These are phyloP conservation scores for Meloidogyne hapla DNA, from an alignment of 1,140 invertebrate species.

Conservation along the genomic window DNA sequence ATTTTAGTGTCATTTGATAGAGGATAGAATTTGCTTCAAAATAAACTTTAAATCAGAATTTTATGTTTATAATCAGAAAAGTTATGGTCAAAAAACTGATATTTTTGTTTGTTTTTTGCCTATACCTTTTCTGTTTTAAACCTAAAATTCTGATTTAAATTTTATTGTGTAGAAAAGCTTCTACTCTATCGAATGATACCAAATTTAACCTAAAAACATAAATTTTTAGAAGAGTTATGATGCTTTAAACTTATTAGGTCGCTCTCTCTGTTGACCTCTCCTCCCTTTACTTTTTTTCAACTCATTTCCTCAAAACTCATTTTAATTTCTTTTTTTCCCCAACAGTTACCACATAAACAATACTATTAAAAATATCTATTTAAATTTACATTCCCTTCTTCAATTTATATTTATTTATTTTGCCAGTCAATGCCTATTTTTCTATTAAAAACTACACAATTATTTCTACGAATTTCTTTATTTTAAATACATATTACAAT, in stretches of 20 bases:
- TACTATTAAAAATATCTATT: neutral
- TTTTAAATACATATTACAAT: neutral
- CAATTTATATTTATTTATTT: neutral
- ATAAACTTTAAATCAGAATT: neutral
- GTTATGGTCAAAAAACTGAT: neutral
- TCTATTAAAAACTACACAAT: neutral
- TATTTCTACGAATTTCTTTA: neutral
- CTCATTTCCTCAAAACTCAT: neutral
- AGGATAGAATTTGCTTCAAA: neutral
- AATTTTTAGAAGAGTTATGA: neutral
- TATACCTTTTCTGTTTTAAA: neutral
- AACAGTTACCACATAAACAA: neutral
- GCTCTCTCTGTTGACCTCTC: neutral
- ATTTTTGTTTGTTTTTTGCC: neutral
- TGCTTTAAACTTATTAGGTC: neutral
- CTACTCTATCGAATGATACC: neutral
- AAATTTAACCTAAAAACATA: neutral
- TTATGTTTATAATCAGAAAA: neutral
- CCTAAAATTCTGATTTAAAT: neutral
- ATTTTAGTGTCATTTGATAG: neutral
- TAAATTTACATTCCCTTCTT: conserved; percentile 3
- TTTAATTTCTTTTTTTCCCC: neutral
- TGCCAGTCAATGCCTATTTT: neutral
- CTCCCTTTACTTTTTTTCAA: neutral
- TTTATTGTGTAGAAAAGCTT: neutral